phyloP scores from a whole-genome alignment of 2,888 invertebrate genomes.

The Yponomeuta sedellus region DNA sequence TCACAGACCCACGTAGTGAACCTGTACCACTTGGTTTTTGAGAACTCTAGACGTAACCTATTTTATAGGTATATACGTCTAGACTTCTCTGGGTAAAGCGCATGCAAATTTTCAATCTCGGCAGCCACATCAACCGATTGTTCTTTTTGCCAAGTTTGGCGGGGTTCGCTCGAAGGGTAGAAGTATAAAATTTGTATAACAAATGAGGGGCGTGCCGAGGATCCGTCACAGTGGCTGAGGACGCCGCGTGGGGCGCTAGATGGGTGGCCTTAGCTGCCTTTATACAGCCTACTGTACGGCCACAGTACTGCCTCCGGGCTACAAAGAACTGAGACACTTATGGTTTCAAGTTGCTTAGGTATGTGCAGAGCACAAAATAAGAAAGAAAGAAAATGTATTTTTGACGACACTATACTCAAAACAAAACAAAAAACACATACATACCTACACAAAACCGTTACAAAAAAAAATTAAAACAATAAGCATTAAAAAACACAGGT shows the following conservation, averaged over 20 bases:
- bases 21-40: not conserved
- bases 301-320: not conserved
- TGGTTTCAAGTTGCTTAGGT: not conserved
- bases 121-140: conserved; percentile 34
- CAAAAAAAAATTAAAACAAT: too few species aligned
- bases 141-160: conserved; percentile 40
- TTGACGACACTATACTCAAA: too few species aligned
- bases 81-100: not conserved
- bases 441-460: too few species aligned
- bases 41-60: too few species aligned
- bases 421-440: too few species aligned
- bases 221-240: conserved; percentile 73
- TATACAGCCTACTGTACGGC: conserved; percentile 32
- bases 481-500: too few species aligned
- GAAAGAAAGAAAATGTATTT: too few species aligned
- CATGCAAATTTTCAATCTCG: conserved; percentile 11
- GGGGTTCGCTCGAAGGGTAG: conserved; percentile 64
- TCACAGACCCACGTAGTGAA: too few species aligned
- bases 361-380: not conserved
- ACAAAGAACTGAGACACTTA: not conserved
- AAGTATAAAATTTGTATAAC: conserved; percentile 76
- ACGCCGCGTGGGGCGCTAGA: conserved; percentile 62
- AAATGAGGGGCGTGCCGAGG: conserved; percentile 71
- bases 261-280: conserved; percentile 55
- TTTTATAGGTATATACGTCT: not conserved